phyloP scores from a whole-genome alignment of 2,888 invertebrate genomes.

The Chrysolina haemoptera region DNA sequence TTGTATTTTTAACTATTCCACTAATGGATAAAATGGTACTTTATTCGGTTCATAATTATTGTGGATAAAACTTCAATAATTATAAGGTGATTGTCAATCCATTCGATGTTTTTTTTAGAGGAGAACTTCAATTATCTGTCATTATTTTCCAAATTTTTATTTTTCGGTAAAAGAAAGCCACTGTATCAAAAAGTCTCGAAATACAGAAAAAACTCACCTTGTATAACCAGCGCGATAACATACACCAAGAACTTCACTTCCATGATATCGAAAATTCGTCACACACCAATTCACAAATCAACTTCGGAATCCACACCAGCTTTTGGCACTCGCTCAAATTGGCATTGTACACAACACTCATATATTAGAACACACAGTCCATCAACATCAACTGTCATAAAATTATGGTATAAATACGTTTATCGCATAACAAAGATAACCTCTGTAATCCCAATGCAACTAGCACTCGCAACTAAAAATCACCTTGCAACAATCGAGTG shows the following conservation, averaged over 20 bases:
- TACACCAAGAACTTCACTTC: slow-evolving; percentile 43
- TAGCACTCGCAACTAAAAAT: slow-evolving; percentile 1
- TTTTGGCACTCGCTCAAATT: slow-evolving; percentile 58
- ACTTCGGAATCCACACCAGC: slow-evolving; percentile 16
- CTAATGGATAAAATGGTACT: too few species aligned
- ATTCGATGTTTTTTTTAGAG: too few species aligned
- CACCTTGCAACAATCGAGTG: slow-evolving; percentile 10
- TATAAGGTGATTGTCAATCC: too few species aligned
- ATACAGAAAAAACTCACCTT: slow-evolving; percentile 35
- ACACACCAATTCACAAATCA: slow-evolving; percentile 11
- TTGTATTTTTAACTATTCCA: too few species aligned
- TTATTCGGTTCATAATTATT: too few species aligned
- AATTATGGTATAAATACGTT: neutral
- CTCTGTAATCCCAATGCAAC: slow-evolving; percentile 7
- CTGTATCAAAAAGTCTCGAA: neutral
- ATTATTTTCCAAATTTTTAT: too few species aligned
- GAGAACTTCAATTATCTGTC: too few species aligned
- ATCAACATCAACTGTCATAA: neutral
- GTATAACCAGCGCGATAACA: slow-evolving; percentile 37
- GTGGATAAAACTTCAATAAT: too few species aligned
- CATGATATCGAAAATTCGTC: slow-evolving; percentile 30
- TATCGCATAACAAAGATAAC: neutral
- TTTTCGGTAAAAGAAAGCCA: too few species aligned
- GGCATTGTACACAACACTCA: slow-evolving; percentile 44
- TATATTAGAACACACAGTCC: slow-evolving; percentile 31